These are phyloP conservation scores for Drosophila leontia DNA, from an alignment of 1,140 invertebrate species.

Conservation along the genomic window DNA sequence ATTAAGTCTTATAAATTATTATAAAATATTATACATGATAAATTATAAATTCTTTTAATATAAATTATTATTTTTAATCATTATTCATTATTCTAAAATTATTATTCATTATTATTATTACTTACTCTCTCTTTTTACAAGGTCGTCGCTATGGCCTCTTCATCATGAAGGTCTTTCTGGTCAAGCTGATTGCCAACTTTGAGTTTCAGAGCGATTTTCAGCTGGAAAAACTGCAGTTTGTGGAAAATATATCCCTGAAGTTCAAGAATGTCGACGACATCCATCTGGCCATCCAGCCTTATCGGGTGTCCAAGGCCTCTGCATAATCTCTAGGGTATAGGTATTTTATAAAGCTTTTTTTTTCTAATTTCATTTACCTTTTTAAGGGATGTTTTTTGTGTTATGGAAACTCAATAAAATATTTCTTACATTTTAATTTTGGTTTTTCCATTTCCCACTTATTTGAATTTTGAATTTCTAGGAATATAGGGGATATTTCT, in stretches of 20 bases:
- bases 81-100: too few species aligned
- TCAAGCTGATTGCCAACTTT: slow-evolving; percentile 69
- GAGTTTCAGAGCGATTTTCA: slow-evolving; percentile 65
- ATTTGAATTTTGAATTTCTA: slow-evolving; percentile 30
- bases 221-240: slow-evolving; percentile 66
- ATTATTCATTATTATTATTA: too few species aligned
- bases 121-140: not conserved
- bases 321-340: not conserved
- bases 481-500: not conserved
- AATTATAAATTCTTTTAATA: too few species aligned
- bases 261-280: slow-evolving; percentile 78
- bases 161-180: slow-evolving; percentile 75
- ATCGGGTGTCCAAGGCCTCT: slow-evolving; percentile 3
- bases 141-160: slow-evolving; percentile 76
- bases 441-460: slow-evolving; percentile 20
- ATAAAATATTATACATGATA: too few species aligned
- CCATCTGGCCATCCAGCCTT: slow-evolving; percentile 56
- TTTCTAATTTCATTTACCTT: slow-evolving; percentile 1
- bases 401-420: slow-evolving; percentile 8
- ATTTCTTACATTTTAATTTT: not conserved
- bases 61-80: too few species aligned
- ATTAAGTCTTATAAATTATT: too few species aligned
- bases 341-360: slow-evolving; percentile 4
- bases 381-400: not conserved
- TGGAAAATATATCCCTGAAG: slow-evolving; percentile 78